A percentile compares a stretch with the other conserved stretches of the same genome.
Conservation (phyloP, 1,140 invertebrate species). For the Zaprionus davidi region DNA sequence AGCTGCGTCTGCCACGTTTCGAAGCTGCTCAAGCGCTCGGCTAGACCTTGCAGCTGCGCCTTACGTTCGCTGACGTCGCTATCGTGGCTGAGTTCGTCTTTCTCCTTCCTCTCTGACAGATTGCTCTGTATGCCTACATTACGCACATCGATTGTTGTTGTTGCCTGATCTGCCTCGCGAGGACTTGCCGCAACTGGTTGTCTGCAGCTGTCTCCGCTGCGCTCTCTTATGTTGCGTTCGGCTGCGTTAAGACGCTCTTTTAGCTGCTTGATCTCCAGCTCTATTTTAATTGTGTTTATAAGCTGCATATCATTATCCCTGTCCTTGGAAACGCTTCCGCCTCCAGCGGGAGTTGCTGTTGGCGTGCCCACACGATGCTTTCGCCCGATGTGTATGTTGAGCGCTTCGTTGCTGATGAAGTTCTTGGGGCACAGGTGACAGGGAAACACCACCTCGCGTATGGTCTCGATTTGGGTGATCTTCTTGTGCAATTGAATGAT, state of each 20-base stretch:
- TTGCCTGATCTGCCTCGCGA: slow-evolving; percentile 44
- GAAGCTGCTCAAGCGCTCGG: slow-evolving; percentile 62
- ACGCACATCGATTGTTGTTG: slow-evolving; percentile 23
- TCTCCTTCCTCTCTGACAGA: slow-evolving; percentile 70
- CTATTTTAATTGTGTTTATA: slow-evolving; percentile 83
- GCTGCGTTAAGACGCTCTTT: slow-evolving; percentile 80
- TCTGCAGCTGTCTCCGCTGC: slow-evolving; percentile 27
- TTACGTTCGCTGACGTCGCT: slow-evolving; percentile 56
- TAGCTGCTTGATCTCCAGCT: slow-evolving; percentile 81
- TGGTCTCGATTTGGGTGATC: slow-evolving; percentile 74
- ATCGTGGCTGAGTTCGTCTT: slow-evolving; percentile 55
- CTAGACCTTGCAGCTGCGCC: slow-evolving; percentile 58
- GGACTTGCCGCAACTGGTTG: slow-evolving; percentile 31
- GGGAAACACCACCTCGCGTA: slow-evolving; percentile 76
- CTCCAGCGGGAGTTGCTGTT: slow-evolving; percentile 6
- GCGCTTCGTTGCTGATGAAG: slow-evolving; percentile 78
- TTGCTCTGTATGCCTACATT: slow-evolving; percentile 76
- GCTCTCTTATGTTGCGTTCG: slow-evolving; percentile 74
- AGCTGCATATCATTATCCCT: slow-evolving; percentile 72
- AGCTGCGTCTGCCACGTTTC: slow-evolving; percentile 65
- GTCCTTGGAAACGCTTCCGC: slow-evolving; percentile 18
- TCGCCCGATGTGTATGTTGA: slow-evolving; percentile 74
- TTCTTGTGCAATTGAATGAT: slow-evolving; percentile 75
- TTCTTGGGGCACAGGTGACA: slow-evolving; percentile 82
- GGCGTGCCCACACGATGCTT: slow-evolving; percentile 63